Evolutionary conservation across 1,140 invertebrate genomes (phyloP).

Genomic region (Andricus grossulariae): DNA sequence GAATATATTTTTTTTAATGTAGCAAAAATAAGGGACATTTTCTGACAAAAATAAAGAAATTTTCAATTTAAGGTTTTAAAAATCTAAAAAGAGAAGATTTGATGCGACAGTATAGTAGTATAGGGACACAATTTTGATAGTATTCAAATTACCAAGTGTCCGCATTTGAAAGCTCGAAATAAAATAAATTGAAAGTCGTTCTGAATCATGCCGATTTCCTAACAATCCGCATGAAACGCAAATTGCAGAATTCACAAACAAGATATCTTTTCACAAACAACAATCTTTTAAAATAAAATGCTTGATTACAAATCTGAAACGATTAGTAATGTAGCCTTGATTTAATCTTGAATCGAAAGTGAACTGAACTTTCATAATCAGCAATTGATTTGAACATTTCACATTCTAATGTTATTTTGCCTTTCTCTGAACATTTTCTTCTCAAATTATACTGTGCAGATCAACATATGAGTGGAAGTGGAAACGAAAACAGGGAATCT

Average conservation of each 20-base stretch:
- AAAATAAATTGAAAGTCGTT: too few species aligned
- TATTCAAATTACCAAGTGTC: too few species aligned
- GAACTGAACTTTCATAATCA: conserved; percentile 24
- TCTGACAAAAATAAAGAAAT: too few species aligned
- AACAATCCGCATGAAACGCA: neutral
- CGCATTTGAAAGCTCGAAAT: too few species aligned
- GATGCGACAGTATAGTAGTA: too few species aligned
- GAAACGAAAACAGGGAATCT: conserved; percentile 67
- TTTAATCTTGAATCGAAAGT: conserved; percentile 29
- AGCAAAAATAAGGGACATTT: too few species aligned
- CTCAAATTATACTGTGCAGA: conserved; percentile 55
- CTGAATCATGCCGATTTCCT: too few species aligned
- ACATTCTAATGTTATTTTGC: conserved; percentile 40
- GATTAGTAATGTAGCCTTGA: conserved; percentile 17
- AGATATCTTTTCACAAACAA: neutral
- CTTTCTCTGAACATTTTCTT: conserved; percentile 11
- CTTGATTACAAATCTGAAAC: neutral
- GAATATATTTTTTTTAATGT: too few species aligned
- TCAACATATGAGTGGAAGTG: conserved; percentile 66
- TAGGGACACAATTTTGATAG: too few species aligned
- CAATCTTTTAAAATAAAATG: neutral
- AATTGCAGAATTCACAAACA: neutral
- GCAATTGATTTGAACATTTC: conserved; percentile 3
- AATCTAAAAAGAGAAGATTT: too few species aligned
- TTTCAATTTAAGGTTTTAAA: too few species aligned